phyloP scores from a whole-genome alignment of 2,113 vertebrate genomes.

The Psittacula cyanocephala region DNA sequence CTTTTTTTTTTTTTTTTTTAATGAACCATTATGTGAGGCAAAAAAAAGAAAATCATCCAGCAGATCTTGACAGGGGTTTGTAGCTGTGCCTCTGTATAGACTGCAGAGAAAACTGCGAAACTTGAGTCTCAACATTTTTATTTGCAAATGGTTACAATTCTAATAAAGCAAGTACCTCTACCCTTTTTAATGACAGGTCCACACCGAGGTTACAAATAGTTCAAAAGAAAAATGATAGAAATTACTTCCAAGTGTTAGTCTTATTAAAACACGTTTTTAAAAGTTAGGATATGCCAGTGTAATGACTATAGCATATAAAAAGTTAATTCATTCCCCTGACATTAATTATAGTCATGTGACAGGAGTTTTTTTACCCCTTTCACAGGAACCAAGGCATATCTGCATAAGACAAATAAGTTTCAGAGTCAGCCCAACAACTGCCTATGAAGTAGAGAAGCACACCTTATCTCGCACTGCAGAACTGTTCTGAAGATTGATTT shows the following conservation, averaged over 20 bases:
- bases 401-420: background rate
- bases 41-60: background rate
- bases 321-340: background rate
- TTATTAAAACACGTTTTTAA: background rate
- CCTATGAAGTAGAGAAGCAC: background rate
- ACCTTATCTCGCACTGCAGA: background rate
- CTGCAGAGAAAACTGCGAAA: background rate
- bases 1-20: background rate
- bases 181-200: background rate
- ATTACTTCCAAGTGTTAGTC: background rate
- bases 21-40: accelerated
- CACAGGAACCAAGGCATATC: background rate
- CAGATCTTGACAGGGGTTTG: background rate
- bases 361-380: background rate
- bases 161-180: background rate
- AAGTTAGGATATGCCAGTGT: background rate
- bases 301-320: background rate
- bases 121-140: background rate
- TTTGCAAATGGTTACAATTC: background rate
- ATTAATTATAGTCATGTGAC: background rate
- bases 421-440: background rate
- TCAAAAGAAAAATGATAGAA: background rate
- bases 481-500: background rate
- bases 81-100: background rate
- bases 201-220: background rate